phyloP scores from a whole-genome alignment of 1,140 invertebrate genomes.

The Cheumatopsyche charites region DNA sequence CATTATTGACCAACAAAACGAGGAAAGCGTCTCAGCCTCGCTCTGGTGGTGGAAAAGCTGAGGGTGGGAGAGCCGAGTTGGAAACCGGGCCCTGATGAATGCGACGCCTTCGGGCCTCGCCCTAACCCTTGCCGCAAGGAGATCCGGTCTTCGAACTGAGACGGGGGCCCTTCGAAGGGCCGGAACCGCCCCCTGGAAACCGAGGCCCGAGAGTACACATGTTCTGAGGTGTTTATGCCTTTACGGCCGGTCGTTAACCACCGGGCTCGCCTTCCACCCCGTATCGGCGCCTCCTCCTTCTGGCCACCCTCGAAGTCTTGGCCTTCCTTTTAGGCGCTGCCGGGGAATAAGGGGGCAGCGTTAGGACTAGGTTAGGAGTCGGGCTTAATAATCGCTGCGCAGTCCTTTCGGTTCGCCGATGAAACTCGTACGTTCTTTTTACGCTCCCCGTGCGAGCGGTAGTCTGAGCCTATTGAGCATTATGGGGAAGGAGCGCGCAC shows the following conservation, averaged over 20 bases:
- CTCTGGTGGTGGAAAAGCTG: slow-evolving; percentile 8
- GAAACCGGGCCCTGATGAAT: slow-evolving; percentile 33
- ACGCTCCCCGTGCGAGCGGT: background rate
- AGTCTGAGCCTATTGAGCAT: background rate
- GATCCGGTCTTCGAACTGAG: background rate
- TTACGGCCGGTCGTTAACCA: slow-evolving; percentile 42
- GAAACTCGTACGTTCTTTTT: slow-evolving; percentile 18
- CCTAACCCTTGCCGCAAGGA: slow-evolving; percentile 6
- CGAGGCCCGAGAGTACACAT: slow-evolving; percentile 35
- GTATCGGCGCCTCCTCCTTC: slow-evolving; percentile 1
- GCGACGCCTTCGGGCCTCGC: slow-evolving; percentile 12
- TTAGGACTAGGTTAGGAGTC: too few relatives aligned
- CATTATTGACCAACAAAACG: slow-evolving; percentile 35
- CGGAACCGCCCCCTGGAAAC: slow-evolving; percentile 36
- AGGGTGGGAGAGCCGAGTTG: too few relatives aligned
- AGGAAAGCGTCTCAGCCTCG: slow-evolving; percentile 25
- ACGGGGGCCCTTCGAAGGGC: slow-evolving; percentile 12
- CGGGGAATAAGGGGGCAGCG: too few relatives aligned
- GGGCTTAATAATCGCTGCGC: background rate
- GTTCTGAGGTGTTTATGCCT: slow-evolving; percentile 46
- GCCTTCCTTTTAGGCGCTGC: background rate
- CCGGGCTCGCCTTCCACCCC: slow-evolving; percentile 12
- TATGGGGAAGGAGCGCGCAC: too few relatives aligned
- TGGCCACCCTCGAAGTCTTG: background rate
- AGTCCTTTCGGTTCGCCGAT: slow-evolving; percentile 11